Evolutionary conservation across 2,113 vertebrate genomes (phyloP), one percentile per base, ranked within the genome.

Genomic region (Perccottus glenii): DNA sequence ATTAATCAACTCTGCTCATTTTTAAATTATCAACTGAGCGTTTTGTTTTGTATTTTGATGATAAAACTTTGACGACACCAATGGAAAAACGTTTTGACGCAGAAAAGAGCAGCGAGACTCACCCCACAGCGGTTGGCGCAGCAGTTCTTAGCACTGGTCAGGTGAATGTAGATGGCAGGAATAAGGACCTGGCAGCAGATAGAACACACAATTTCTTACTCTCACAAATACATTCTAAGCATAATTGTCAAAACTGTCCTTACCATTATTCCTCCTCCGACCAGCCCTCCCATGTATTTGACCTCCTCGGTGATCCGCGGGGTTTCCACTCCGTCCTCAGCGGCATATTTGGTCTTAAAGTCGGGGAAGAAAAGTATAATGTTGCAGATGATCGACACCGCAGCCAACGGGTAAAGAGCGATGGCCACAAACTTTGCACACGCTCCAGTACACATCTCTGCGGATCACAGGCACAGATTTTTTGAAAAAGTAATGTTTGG

Each of bases 191-290:
- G 67, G 7, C 1, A 44, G 19, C 15, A 58, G 56, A 55, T 5
- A 63, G 7, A 46, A 9, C 43, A 35, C 32, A 53, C 32, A 35
- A 27, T 27, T 27, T 27, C 19, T 27, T 27, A 43, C 42, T 8
- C 42, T 8, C 6, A 43, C 42, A 43, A 43, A 43, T 11, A 43
- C 42, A 2, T 43, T 43, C 6, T 43, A 11, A 44, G 43, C 9
- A 11, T 9, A 2, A 7, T 11, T 44, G 42, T 8, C 42, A 44
- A 8, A 44, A 44, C 5, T 27, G 9, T 60, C 50, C 90, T 90
- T 60, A 93, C 92, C 89, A 92, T 52, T 38, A 92, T 15, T 2
- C 91, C 92, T 8, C 90, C 91, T 16, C 92, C 92, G 0, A 92
- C 16, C 4, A 92, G 9, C 0, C 92, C 92, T 4, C 89, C 89